Evolutionary conservation across 2,888 invertebrate species (phyloP), one percentile per base, ranked within the genome.

Genomic region (Gasteruption jaculator): DNA sequence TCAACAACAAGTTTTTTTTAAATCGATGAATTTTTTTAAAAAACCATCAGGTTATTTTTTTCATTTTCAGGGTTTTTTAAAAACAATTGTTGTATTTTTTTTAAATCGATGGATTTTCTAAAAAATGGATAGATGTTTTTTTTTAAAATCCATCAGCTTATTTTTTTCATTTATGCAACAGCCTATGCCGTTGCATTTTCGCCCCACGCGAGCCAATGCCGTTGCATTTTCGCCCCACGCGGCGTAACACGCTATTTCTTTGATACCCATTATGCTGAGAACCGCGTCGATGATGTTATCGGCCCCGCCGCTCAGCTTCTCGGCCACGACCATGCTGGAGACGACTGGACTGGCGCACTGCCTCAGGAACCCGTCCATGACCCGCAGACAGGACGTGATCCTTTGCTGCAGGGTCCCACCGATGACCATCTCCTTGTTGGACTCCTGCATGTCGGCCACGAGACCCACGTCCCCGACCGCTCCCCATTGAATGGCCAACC

Each of bases 351-450:
- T 69, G n/a, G n/a, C n/a, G 3, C 72, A 61, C 11, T 57, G 60
- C 46, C 83, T 83, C 41, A 96, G 72, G 71, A 95, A 79, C 27
- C 73, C 74, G 61, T 86, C 85, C 25, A 93, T 71, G 1, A 83
- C 78, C 4, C 80, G 73, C 8, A 93, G 74, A 63, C 92, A 92
- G 0, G 89, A 91, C 0, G 81, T 78, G 56, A 93, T 88, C 55
- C 85, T 79, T 68, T 93, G 93, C 48, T 90, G 91, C 3, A 91
- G 73, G 0, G 91, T 92, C 7, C 92, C 92, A 39, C 82, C 81
- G 30, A 85, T 84, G 50, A 83, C 81, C 25, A 83, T 68, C 50
- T 83, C 83, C 18, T 80, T 76, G 51, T 83, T 78, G 3, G 83
- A 81, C 46, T 83, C 83, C 49, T 80, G 77, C 81, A 82, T 80